Evolutionary conservation across 2,113 vertebrate genomes (phyloP).

Genomic region (Lota lota): DNA sequence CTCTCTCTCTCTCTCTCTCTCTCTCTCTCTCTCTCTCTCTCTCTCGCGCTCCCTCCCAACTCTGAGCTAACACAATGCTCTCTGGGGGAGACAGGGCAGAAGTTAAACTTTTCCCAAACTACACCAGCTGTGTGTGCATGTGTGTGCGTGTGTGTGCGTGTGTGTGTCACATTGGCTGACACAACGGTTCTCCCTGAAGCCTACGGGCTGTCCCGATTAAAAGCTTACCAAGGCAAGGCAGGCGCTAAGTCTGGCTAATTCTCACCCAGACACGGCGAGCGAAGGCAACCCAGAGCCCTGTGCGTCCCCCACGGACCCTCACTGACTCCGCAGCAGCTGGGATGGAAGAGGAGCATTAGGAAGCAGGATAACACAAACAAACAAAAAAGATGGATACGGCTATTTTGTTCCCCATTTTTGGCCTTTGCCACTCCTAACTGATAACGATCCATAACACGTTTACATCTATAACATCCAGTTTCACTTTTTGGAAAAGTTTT

Average conservation of each 20-base stretch:
- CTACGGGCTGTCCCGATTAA: background rate
- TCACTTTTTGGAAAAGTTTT: too few species aligned
- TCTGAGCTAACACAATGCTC: too few species aligned
- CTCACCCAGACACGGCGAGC: background rate
- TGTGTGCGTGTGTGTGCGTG: background rate
- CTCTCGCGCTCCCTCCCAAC: too few species aligned
- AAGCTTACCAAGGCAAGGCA: background rate
- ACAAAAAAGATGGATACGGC: too few species aligned
- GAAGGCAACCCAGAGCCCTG: background rate
- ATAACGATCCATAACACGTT: too few species aligned
- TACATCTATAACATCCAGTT: too few species aligned
- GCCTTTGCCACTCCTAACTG: too few species aligned
- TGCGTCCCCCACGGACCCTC: background rate
- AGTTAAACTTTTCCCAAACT: too few species aligned
- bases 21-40: conserved; percentile 24
- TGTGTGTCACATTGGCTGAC: background rate
- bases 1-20: conserved; percentile 24
- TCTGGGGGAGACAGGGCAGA: too few species aligned
- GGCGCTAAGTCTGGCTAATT: background rate
- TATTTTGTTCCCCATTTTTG: too few species aligned
- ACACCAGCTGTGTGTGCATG: too few species aligned
- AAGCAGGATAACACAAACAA: too few species aligned
- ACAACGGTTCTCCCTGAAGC: conserved; percentile 1
- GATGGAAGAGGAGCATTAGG: background rate
- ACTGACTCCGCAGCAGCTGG: background rate